These are phyloP conservation scores for Herpailurus yagouaroundi DNA, from an alignment of 2,113 vertebrate genomes.

Conservation along the genomic window DNA sequence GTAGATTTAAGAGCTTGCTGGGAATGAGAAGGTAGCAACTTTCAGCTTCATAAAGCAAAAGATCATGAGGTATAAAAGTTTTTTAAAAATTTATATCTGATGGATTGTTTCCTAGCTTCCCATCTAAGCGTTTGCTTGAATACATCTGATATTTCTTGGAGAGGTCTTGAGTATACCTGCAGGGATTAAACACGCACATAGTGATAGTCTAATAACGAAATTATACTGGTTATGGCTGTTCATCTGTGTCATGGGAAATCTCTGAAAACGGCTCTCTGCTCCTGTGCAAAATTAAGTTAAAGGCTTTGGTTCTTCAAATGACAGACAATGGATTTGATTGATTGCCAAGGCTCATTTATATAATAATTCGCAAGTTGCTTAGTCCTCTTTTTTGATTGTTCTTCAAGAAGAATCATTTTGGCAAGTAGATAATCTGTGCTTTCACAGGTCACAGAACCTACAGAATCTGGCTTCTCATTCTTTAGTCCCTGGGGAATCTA, in stretches of 20 bases:
- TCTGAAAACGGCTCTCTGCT: background rate
- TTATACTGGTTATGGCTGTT: background rate
- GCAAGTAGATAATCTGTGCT: background rate
- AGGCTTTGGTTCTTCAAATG: background rate
- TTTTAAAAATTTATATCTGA: background rate
- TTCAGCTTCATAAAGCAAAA: background rate
- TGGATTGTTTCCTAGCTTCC: background rate
- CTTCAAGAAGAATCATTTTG: background rate
- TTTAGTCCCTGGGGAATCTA: background rate
- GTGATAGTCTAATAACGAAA: background rate
- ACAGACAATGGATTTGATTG: background rate
- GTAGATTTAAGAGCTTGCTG: background rate
- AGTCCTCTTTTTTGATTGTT: background rate
- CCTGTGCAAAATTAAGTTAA: slow-evolving; percentile 18
- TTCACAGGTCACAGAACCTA: background rate
- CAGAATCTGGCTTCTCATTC: background rate
- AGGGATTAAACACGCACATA: background rate
- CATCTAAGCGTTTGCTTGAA: background rate
- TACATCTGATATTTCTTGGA: background rate
- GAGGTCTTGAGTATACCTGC: slow-evolving; percentile 11
- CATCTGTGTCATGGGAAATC: background rate
- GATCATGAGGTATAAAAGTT: background rate
- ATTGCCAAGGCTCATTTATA: slow-evolving; percentile 6
- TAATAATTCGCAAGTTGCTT: slow-evolving; percentile 14
- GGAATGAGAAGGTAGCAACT: background rate